Base-by-base conservation (phyloP, 92 coral and sea anemone species). In the Meandrina meandrites region DNA sequence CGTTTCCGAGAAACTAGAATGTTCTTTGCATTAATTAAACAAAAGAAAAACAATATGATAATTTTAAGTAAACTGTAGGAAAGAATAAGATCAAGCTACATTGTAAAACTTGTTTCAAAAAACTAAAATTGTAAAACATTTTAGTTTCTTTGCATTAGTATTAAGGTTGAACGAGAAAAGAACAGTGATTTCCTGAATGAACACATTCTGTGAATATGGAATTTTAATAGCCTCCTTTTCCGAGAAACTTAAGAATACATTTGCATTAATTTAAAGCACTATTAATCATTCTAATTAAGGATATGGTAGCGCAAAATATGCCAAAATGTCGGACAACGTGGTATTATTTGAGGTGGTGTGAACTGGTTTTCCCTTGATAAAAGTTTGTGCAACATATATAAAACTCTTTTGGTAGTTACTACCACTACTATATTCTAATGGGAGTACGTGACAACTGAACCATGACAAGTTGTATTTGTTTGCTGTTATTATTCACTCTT, bases 1-100 rank as follows among this genome's bases (percentile, higher is more conserved):
- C 81, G 11, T 78, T 78, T 53, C 81, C 50, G 68, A 75, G 79
- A 75, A 71, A 34, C 22, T 12, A 71, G 42, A 71, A 75, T 66
- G 17, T 12, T 40, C 19, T 75, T 50, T 42, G 51, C 56, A 75
- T 75, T 8, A 10, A 37, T 75, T 75, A 5, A 75, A 42, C n/a
- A n/a, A n/a, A 75, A 15, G 5, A 66, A 0, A 66, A 27, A 0
- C 32, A 30, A 0, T 58, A 24, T 58, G 13, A 11, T 7, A 60
- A 5, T 19, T 60, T 60, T 60, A 60, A 30, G 21, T 54, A 15
- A 16, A 60, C 6, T 1, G 34, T 28, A 5, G 34, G 35, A 66
- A 66, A 27, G 71, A 27, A 27, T 8, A 28, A 66, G 5, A 27
- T 66, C 17, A 14, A 66, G 34, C 35, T 27, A 66, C 1, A 35